phyloP scores from a whole-genome alignment of 2,888 invertebrate genomes.

The Mimumesa dahlbomi region DNA sequence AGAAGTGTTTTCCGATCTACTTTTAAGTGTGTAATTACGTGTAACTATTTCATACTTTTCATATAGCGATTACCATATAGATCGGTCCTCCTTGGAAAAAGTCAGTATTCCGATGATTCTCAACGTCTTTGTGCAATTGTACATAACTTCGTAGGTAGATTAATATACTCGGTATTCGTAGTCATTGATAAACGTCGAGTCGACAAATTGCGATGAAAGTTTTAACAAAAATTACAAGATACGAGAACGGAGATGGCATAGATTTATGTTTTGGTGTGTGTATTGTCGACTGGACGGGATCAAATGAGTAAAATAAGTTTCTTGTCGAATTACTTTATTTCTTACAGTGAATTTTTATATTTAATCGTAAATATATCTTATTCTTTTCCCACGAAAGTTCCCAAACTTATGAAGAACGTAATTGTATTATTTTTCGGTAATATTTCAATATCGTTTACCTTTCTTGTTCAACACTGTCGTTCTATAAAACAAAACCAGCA shows the following conservation, averaged over 20 bases:
- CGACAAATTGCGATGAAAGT: slow-evolving; percentile 18
- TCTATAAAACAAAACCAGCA: too few relatives aligned
- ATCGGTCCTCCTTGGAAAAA: slow-evolving; percentile 20
- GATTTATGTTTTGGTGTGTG: neutral
- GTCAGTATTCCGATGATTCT: slow-evolving; percentile 10
- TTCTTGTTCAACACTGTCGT: too few relatives aligned
- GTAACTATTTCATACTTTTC: slow-evolving; percentile 20
- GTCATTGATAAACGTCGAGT: slow-evolving; percentile 12
- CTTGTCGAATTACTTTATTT: neutral
- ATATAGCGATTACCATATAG: slow-evolving; percentile 23
- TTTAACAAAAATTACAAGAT: too few relatives aligned
- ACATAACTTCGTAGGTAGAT: slow-evolving; percentile 38
- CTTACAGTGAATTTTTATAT: neutral
- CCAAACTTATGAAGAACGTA: too few relatives aligned
- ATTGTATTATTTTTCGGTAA: too few relatives aligned
- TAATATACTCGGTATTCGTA: slow-evolving; percentile 18
- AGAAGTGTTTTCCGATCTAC: slow-evolving; percentile 3
- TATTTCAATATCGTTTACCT: too few relatives aligned
- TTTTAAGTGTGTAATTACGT: slow-evolving; percentile 6
- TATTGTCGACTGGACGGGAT: slow-evolving; percentile 12
- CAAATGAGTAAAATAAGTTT: slow-evolving; percentile 1
- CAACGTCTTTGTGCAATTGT: slow-evolving; percentile 30
- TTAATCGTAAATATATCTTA: too few relatives aligned
- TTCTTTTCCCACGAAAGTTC: too few relatives aligned
- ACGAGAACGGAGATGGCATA: too few relatives aligned